phyloP scores from a whole-genome alignment of 2,888 invertebrate species.

The Digitonthophagus gazella region DNA sequence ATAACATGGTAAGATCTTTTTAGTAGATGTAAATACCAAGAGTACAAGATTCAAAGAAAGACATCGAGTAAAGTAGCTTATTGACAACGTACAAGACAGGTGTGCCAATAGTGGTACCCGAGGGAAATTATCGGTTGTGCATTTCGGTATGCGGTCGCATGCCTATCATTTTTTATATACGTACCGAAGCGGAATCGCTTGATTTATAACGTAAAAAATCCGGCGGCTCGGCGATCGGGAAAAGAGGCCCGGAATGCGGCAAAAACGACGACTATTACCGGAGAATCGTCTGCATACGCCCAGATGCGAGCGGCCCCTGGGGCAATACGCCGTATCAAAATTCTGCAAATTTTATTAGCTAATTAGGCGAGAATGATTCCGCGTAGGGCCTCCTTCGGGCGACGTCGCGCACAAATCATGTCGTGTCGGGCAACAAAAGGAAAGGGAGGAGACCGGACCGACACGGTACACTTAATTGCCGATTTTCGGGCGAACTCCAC shows the following conservation, averaged over 20 bases:
- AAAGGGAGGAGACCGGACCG: neutral
- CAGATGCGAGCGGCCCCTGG: neutral
- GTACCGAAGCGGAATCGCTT: slow-evolving; percentile 6
- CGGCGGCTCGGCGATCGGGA: slow-evolving; percentile 6
- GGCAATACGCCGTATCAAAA: slow-evolving; percentile 6
- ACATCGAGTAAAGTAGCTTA: neutral
- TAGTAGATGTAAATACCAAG: too few species aligned
- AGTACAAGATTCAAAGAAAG: neutral
- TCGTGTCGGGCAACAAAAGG: neutral
- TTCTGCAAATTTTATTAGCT: slow-evolving; percentile 17
- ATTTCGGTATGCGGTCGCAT: neutral
- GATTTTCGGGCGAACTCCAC: slow-evolving; percentile 2
- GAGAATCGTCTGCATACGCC: slow-evolving; percentile 1
- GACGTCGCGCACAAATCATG: slow-evolving; percentile 8
- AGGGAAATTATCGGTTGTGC: slow-evolving; percentile 6
- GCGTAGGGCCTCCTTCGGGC: neutral
- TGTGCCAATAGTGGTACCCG: neutral
- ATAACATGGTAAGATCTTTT: too few species aligned
- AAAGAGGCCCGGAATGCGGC: slow-evolving; percentile 11
- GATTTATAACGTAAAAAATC: slow-evolving; percentile 9
- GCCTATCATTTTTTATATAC: slow-evolving; percentile 4
- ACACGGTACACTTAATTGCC: slow-evolving; percentile 3
- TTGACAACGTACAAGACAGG: neutral
- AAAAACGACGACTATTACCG: slow-evolving; percentile 9
- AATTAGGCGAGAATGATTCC: slow-evolving; percentile 6